Percentiles rank a stretch among this genome's conserved stretches.
Conservation (phyloP, 1,140 invertebrate species). For the Antheraea mylitta region DNA sequence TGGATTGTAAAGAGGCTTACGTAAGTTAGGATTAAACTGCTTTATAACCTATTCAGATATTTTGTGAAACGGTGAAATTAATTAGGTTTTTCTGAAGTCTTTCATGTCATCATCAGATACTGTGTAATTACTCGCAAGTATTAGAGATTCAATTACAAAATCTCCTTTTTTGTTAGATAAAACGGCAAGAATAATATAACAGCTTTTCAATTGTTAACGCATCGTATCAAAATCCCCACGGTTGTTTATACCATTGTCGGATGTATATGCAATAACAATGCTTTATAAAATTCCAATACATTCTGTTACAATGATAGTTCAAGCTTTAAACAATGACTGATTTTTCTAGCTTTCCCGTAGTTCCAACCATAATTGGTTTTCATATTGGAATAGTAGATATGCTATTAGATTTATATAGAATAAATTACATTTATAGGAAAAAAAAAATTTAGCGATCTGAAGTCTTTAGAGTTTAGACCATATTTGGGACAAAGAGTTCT, state of each 20-base stretch:
- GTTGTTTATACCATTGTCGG: not conserved
- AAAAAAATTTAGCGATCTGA: too few species aligned
- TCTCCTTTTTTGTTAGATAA: not conserved
- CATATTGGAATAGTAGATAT: not conserved
- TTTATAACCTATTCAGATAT: not conserved
- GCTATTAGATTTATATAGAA: not conserved
- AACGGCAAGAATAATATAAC: not conserved
- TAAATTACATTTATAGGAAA: not conserved
- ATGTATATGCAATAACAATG: not conserved
- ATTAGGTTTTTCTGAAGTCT: not conserved
- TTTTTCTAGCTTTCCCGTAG: not conserved
- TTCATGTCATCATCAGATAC: not conserved
- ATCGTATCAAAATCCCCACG: not conserved
- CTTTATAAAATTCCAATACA: not conserved
- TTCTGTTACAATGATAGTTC: not conserved
- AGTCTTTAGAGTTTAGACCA: too few species aligned
- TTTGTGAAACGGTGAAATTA: too few species aligned
- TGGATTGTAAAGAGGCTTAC: not conserved
- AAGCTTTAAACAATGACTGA: not conserved
- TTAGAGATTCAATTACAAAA: not conserved
- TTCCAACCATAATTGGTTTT: not conserved
- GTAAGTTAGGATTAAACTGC: too few species aligned
- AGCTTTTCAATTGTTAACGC: too few species aligned
- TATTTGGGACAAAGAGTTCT: too few species aligned
- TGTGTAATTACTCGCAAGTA: not conserved